A percentile compares a stretch with the other conserved stretches of the same genome.
Conservation (phyloP, 2,113 vertebrate species). For the Pholis gunnellus region DNA sequence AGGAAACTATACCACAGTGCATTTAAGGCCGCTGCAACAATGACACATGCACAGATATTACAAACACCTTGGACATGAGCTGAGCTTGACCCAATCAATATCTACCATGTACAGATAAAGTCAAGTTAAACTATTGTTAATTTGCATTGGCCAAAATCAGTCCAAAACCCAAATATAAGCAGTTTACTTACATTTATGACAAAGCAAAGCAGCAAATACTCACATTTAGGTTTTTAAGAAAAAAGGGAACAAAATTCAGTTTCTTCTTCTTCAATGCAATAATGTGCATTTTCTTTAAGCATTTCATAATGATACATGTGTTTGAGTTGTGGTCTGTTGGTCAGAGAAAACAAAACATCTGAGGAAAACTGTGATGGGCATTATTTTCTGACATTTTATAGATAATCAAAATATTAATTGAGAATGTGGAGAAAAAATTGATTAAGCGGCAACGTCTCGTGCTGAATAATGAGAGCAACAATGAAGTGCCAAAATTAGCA, state of each 20-base stretch:
- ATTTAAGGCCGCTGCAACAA: neutral
- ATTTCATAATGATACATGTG: neutral
- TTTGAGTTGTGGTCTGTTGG: neutral
- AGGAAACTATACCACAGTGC: conserved; percentile 1
- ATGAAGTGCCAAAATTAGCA: too few relatives aligned
- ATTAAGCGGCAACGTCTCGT: neutral
- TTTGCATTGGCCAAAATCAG: neutral
- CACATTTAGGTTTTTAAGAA: neutral
- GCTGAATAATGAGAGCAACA: neutral
- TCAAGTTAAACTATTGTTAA: neutral
- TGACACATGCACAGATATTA: neutral
- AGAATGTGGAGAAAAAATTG: neutral
- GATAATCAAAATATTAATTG: neutral
- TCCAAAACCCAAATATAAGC: too few relatives aligned
- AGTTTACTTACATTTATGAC: neutral
- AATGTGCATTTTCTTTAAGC: neutral
- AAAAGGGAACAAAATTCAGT: neutral
- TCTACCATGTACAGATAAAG: neutral
- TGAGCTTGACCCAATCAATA: neutral
- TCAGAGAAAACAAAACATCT: neutral
- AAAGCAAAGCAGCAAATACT: neutral
- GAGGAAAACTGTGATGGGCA: neutral
- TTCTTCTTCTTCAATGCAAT: neutral
- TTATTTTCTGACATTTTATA: neutral
- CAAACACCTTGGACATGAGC: neutral